Evolutionary conservation across 1,140 invertebrate species (phyloP), one percentile per base, ranked within the genome.

Genomic region (Bombus waltoni): DNA sequence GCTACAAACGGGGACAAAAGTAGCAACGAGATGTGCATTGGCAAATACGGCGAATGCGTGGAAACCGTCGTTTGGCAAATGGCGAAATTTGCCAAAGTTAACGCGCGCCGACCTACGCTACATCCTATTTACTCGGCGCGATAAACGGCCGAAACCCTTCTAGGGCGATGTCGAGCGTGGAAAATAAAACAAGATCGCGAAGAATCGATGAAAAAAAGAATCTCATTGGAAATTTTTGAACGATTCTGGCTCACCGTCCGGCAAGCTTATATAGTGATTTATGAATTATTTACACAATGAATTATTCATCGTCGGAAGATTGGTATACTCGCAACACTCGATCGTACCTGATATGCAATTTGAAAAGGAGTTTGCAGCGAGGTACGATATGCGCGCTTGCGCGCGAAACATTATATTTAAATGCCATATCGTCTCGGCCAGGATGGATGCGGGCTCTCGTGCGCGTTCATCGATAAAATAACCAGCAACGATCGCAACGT

Each of bases 261-360:
- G 22, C 86, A 65, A 59, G 82, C 80, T 85, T 65, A 80, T 77
- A 80, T 73, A 32, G 81, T 47, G 87, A 91, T 91, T 91, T 91
- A 91, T 91, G 90, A 91, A 91, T 91, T 91, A 91, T 91, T 90
- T 91, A 91, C 90, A 88, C 89, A 90, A 91, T 91, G 90, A 91
- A 91, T 91, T 80, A 91, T 91, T 91, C 90, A 91, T 87, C 89
- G 90, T 72, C 84, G 83, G 84, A 91, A 91, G 90, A 91, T 91
- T 91, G 90, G 89, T 91, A 88, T 83, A 91, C 84, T 90, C 90
- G 88, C 90, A 81, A 90, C 90, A 88, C 87, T 91, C 90, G 90
- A 91, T 90, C 89, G 87, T 88, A 85, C 87, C 89, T 87, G 90
- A 90, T 90, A 85, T 91, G 90, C 90, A 91, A 90, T 91, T 91